phyloP scores from a whole-genome alignment of 2,888 invertebrate species.

The Heteromyza rotundicornis region DNA sequence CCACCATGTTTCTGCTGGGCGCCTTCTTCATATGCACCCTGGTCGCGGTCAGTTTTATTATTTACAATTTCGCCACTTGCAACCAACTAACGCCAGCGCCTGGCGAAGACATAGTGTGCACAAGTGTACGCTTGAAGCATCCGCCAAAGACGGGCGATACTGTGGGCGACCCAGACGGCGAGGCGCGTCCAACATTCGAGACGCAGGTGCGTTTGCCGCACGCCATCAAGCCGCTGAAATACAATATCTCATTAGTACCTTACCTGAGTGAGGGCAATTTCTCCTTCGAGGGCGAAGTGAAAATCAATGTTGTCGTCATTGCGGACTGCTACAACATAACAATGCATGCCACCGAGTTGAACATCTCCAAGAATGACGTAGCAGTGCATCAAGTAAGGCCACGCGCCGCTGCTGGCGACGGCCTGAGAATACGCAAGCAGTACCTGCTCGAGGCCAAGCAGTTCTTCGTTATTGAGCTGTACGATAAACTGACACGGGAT shows the following conservation, averaged over 20 bases:
- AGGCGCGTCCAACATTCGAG: slow-evolving; percentile 47
- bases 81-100: slow-evolving; percentile 60
- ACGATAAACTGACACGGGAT: slow-evolving; percentile 67
- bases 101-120: slow-evolving; percentile 52
- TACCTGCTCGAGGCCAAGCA: slow-evolving; percentile 69
- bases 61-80: slow-evolving; percentile 78
- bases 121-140: slow-evolving; percentile 43
- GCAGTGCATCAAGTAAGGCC: slow-evolving; percentile 55
- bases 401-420: slow-evolving; percentile 24
- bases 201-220: slow-evolving; percentile 75
- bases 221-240: slow-evolving; percentile 72
- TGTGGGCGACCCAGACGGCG: slow-evolving; percentile 26
- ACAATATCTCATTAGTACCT: slow-evolving; percentile 74
- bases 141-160: slow-evolving; percentile 28
- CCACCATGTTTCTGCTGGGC: slow-evolving; percentile 69
- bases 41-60: slow-evolving; percentile 75
- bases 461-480: slow-evolving; percentile 73
- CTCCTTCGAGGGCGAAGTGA: slow-evolving; percentile 76
- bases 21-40: slow-evolving; percentile 71
- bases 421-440: slow-evolving; percentile 60
- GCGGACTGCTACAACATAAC: slow-evolving; percentile 69
- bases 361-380: slow-evolving; percentile 68
- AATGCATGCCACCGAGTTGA: slow-evolving; percentile 76
- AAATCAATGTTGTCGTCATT: slow-evolving; percentile 69
- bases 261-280: slow-evolving; percentile 78